Percentiles rank a stretch among this genome's conserved stretches.
phyloP scores from a whole-genome alignment of 2,113 vertebrate species.

The Macrotis lagotis region DNA sequence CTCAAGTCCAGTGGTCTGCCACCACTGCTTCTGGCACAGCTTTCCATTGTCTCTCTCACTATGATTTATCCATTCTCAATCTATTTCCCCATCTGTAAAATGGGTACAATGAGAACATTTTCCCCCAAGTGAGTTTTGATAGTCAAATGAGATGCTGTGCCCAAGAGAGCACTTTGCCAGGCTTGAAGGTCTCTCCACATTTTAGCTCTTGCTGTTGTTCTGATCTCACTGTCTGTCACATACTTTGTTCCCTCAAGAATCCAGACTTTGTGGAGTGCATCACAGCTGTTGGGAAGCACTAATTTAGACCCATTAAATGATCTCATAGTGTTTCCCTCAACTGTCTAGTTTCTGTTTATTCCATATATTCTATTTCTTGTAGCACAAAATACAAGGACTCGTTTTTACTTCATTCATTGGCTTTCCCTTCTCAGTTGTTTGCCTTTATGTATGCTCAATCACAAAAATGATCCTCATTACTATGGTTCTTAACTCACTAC shows the following conservation, averaged over 20 bases:
- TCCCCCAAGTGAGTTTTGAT: neutral
- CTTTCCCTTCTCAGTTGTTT: neutral
- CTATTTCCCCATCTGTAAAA: neutral
- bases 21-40: neutral
- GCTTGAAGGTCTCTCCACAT: neutral
- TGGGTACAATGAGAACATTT: neutral
- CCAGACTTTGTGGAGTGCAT: neutral
- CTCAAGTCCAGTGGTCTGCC: neutral
- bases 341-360: neutral
- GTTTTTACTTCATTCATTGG: neutral
- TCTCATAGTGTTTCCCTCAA: neutral
- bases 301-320: neutral
- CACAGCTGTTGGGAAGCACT: neutral
- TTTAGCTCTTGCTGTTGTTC: neutral
- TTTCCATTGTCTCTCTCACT: neutral
- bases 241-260: neutral
- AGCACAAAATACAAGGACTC: neutral
- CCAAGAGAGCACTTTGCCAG: neutral
- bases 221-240: neutral
- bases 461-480: neutral
- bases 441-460: neutral
- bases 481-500: neutral
- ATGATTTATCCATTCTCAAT: neutral
- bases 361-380: neutral
- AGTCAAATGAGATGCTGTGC: neutral